Evolutionary conservation across 2,113 vertebrate species (phyloP), one percentile per base, ranked within the genome.

Genomic region (Saguinus midas): DNA sequence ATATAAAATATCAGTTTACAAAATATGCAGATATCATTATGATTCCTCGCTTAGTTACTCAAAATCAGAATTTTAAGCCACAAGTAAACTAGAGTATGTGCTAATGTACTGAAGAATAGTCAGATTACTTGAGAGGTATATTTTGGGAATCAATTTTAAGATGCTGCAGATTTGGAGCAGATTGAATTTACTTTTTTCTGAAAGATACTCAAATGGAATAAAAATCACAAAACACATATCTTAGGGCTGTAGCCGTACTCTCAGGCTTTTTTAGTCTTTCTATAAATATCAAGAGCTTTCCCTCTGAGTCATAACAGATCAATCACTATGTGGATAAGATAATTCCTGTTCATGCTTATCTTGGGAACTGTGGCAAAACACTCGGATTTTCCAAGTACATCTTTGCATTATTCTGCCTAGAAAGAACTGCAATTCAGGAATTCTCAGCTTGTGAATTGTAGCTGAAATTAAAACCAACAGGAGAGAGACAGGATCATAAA

Each of bases 51-150:
- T 91, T 97, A 97, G 61, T 98, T 96, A 97, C 52, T 97, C 97
- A 98, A 96, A 97, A 97, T 98, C 96, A 98, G 52, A 78, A 93
- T 97, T 97, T 93, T 97, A 98, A 91, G 90, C 81, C 64, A 97
- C 66, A 97, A 96, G 91, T 97, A 97, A 98, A 97, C 97, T 96
- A 97, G 12, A 98, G 58, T 95, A 90, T 90, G 57, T 95, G 75
- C 43, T 97, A 97, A 97, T 82, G 64, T 97, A 97, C 9, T 97
- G 95, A 98, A 61, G n/a, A 94, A 57, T 95, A 94, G 94, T 66
- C 72, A 96, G 97, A 97, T 97, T 96, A 91, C 73, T 97, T 90
- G 90, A 95, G 97, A 98, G 96, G 18, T 84, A 27, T 48, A 78
- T 97, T 89, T 87, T 70, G 97, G 89, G 91, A 96, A 80, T 96